phyloP scores from a whole-genome alignment of 1,140 invertebrate species.

The Colletes latitarsis region DNA sequence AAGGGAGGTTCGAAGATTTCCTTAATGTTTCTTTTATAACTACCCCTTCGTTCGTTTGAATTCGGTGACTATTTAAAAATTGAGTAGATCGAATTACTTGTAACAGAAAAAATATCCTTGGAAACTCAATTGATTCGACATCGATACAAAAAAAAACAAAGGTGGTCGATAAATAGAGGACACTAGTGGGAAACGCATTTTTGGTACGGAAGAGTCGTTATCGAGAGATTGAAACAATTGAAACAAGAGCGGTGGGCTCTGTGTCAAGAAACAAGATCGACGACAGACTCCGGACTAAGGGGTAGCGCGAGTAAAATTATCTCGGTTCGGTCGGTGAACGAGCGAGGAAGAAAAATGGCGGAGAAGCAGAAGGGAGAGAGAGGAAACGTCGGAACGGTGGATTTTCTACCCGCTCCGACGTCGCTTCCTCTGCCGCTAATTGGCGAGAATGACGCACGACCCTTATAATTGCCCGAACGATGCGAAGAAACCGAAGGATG shows the following conservation, averaged over 20 bases:
- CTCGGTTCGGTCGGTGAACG: constrained; percentile 47
- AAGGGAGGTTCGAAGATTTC: too few relatives aligned
- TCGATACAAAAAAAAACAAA: too few relatives aligned
- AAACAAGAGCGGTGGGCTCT: neutral
- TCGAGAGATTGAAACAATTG: neutral
- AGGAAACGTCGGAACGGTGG: constrained; percentile 25
- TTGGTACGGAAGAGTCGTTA: neutral
- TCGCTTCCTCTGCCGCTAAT: constrained; percentile 71
- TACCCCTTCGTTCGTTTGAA: too few relatives aligned
- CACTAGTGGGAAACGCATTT: neutral
- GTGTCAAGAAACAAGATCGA: constrained; percentile 49
- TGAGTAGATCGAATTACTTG: too few relatives aligned
- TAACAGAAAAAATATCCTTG: neutral
- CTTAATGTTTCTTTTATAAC: too few relatives aligned
- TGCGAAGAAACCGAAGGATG: constrained; percentile 52
- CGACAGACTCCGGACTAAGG: constrained; percentile 61
- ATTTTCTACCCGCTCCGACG: constrained; percentile 45
- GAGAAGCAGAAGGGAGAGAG: constrained; percentile 24
- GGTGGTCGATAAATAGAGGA: too few relatives aligned
- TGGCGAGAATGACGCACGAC: constrained; percentile 76
- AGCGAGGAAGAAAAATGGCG: constrained; percentile 31
- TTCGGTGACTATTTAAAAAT: too few relatives aligned
- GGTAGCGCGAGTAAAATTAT: constrained; percentile 69
- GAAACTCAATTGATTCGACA: neutral
- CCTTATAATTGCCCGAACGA: constrained; percentile 76